A percentile compares a stretch with the other conserved stretches of the same genome.
Conservation (phyloP, 2,888 invertebrate genomes). For the Biston stratarius region DNA sequence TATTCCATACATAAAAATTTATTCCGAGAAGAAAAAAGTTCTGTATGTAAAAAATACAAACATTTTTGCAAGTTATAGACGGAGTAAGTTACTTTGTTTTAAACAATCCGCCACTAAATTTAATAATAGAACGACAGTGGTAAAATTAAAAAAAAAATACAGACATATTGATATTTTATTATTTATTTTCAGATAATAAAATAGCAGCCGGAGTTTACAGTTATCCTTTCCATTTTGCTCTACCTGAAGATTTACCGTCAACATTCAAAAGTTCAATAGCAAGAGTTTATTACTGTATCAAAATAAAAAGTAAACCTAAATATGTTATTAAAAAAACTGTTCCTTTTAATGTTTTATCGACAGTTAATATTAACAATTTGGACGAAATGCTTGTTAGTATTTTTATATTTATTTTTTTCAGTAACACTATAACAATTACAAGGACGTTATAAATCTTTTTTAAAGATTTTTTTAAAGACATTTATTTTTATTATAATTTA, state of each 20-base stretch:
- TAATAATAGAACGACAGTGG: too few species aligned
- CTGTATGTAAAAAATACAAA: constrained; percentile 59
- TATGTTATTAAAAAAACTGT: constrained; percentile 58
- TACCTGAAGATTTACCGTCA: constrained; percentile 73
- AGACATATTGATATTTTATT: not conserved
- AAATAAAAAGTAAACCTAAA: constrained; percentile 63
- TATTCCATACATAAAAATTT: constrained; percentile 73
- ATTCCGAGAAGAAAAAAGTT: constrained; percentile 69
- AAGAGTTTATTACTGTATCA: constrained; percentile 67
- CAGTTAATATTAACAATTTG: constrained; percentile 59
- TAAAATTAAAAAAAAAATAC: not conserved
- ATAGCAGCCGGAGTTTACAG: constrained; percentile 64
- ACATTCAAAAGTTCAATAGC: constrained; percentile 71
- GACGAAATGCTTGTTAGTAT: constrained; percentile 40
- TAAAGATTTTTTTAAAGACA: too few species aligned
- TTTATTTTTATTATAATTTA: too few species aligned
- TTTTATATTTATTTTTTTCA: not conserved
- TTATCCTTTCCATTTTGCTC: constrained; percentile 71
- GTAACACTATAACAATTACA: too few species aligned
- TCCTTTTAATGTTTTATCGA: constrained; percentile 63
- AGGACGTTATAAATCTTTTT: too few species aligned
- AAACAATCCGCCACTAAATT: too few species aligned
- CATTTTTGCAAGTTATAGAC: constrained; percentile 61
- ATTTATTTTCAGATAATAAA: constrained; percentile 57
- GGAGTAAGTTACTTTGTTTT: constrained; percentile 42